Percentiles rank a stretch among this genome's conserved stretches.
Evolutionary conservation across 2,113 vertebrate species (phyloP).

Genomic region (Rattus norvegicus): DNA sequence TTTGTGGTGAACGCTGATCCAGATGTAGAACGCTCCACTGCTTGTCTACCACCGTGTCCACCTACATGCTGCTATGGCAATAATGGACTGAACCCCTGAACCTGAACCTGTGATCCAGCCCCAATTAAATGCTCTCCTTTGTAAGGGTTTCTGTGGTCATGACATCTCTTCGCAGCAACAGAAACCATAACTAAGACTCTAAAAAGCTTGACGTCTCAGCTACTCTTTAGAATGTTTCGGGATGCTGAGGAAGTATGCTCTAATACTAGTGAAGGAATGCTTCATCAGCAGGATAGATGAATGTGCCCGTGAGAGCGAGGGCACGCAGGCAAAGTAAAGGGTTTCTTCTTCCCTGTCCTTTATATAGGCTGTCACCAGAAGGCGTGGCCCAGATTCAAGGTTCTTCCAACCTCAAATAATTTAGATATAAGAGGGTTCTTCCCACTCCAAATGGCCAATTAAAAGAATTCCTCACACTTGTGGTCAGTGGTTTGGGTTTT

Average conservation of each 20-base stretch:
- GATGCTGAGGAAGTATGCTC: neutral
- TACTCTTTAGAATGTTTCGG: neutral
- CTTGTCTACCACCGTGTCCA: neutral
- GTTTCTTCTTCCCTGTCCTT: neutral
- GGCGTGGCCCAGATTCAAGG: neutral
- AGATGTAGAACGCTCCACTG: neutral
- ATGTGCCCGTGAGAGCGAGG: neutral
- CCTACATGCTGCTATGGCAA: neutral
- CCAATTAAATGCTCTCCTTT: neutral
- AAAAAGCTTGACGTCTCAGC: neutral
- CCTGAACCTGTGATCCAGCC: neutral
- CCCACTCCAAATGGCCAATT: neutral
- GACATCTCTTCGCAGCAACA: neutral
- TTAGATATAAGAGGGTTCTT: no score
- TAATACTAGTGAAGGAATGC: neutral
- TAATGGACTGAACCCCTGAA: neutral
- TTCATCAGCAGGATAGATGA: neutral
- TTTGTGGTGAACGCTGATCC: neutral
- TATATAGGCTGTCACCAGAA: neutral
- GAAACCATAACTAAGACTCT: neutral
- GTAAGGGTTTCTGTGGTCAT: neutral
- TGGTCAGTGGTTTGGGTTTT: neutral
- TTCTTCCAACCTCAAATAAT: neutral
- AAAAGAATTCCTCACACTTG: neutral
- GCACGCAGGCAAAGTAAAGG: neutral